Base-by-base conservation (phyloP, 2,797 vertebrate genomes). In the Poeciliopsis infans region DNA sequence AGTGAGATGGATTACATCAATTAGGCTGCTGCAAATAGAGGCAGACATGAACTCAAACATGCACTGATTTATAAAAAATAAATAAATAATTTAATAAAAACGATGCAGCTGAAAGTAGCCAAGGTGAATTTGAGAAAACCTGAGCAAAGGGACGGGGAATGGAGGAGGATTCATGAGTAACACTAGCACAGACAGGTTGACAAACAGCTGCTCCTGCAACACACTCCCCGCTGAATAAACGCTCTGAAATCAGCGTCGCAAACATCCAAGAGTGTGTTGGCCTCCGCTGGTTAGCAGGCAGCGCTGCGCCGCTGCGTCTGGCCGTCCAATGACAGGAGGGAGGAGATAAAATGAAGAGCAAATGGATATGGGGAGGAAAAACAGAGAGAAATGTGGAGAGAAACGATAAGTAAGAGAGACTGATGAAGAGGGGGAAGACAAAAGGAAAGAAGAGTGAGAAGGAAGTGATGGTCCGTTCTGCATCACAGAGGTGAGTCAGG, bases 1-100 rank as follows among this genome's bases (percentile, higher is more conserved):
- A 93, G 87, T 89, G 87, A 91, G 89, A 91, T 75, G 83, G 89
- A 93, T 87, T 81, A 92, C 86, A 91, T 94, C 92, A 94, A 93
- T 93, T 93, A 93, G 85, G 81, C 72, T 28, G 70, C 80, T 85
- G 84, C 74, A 88, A 86, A 83, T 77, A 89, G 76, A 85, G 75
- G 78, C 7, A 88, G 82, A 86, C 84, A 66, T 64, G 77, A 80
- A 84, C 73, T 79, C 39, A 72, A 25, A 66, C 75, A 84, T 72
- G 23, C 72, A 79, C 81, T 57, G 16, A 51, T 78, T 72, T 66
- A 46, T 13, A 2, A 20, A 73, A 57, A 77, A 46, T 79, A 70
- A 20, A 13, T 3, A 0, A 13, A 49, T 4, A 39, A 36, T 5
- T 36, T 5, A 39, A 39, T 39, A 49, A 20, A 51, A 8, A 2